A percentile compares a stretch with the other conserved stretches of the same genome.
Conservation (phyloP, 2,888 invertebrate species). For the Scelioninae gen. 2 region DNA sequence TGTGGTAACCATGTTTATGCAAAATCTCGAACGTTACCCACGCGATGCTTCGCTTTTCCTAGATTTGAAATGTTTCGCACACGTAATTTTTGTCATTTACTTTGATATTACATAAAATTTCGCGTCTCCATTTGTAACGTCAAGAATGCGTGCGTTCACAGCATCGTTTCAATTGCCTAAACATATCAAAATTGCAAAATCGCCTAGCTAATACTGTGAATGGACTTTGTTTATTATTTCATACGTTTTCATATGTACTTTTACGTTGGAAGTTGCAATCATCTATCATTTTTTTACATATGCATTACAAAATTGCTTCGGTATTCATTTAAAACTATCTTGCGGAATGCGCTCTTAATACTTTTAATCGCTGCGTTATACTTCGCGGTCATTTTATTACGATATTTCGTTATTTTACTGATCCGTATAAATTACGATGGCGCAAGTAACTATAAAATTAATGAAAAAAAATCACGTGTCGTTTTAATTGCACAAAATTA, state of each 20-base stretch:
- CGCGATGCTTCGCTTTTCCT: slow-evolving; percentile 3
- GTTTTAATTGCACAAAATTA: too few species aligned
- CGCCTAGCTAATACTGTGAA: slow-evolving; percentile 55
- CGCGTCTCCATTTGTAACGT: slow-evolving; percentile 29
- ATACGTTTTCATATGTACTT: slow-evolving; percentile 6
- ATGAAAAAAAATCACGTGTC: too few species aligned
- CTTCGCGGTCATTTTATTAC: slow-evolving; percentile 50
- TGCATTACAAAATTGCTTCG: slow-evolving; percentile 43
- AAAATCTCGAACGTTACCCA: slow-evolving; percentile 42
- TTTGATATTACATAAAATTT: not conserved
- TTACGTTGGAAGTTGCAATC: slow-evolving; percentile 42
- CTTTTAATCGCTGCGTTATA: slow-evolving; percentile 50
- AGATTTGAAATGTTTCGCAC: too few species aligned
- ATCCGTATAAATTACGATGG: too few species aligned
- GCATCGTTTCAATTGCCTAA: slow-evolving; percentile 51
- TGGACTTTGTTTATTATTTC: slow-evolving; percentile 45
- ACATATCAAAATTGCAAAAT: slow-evolving; percentile 57
- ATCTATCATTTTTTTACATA: slow-evolving; percentile 6
- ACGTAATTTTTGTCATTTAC: too few species aligned
- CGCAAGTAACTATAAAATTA: too few species aligned
- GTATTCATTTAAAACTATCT: slow-evolving; percentile 52
- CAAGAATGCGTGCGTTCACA: slow-evolving; percentile 45
- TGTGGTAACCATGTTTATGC: slow-evolving; percentile 48
- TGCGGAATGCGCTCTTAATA: slow-evolving; percentile 59
- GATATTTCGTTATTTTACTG: slow-evolving; percentile 40